phyloP scores from a whole-genome alignment of 2,888 invertebrate genomes.

The Phaedon cochleariae region DNA sequence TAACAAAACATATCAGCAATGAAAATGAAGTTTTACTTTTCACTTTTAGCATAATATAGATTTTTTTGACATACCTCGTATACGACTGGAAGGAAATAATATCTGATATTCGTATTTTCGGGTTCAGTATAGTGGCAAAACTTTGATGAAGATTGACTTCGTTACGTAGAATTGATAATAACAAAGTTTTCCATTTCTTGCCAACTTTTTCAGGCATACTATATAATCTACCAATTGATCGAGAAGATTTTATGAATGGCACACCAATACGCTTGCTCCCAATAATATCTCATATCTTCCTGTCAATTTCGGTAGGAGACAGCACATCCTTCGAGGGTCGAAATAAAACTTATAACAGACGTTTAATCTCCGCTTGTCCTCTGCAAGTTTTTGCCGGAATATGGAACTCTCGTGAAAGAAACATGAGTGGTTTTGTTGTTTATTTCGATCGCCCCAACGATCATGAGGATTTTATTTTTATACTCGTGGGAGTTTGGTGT shows the following conservation, averaged over 20 bases:
- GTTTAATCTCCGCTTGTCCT: constrained; percentile 86
- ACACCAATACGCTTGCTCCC: not conserved
- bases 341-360: constrained; percentile 79
- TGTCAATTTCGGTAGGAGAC: not conserved
- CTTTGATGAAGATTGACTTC: too few species aligned
- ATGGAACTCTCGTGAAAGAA: not conserved
- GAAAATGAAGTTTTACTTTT: too few species aligned
- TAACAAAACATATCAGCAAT: too few species aligned
- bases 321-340: not conserved
- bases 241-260: not conserved
- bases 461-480: not conserved
- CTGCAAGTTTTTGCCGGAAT: constrained; percentile 62
- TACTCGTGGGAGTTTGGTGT: not conserved
- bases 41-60: too few species aligned
- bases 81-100: too few species aligned
- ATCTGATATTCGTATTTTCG: too few species aligned
- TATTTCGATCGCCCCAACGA: not conserved
- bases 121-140: too few species aligned
- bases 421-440: not conserved
- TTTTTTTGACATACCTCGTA: too few species aligned
- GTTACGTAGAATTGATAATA: too few species aligned
- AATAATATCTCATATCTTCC: not conserved
- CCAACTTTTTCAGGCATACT: too few species aligned
- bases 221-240: too few species aligned
- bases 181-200: too few species aligned